Percentiles rank a stretch among this genome's conserved stretches.
Conservation (phyloP, 2,113 vertebrate species). For the Pseudolaguvia tuberculata region DNA sequence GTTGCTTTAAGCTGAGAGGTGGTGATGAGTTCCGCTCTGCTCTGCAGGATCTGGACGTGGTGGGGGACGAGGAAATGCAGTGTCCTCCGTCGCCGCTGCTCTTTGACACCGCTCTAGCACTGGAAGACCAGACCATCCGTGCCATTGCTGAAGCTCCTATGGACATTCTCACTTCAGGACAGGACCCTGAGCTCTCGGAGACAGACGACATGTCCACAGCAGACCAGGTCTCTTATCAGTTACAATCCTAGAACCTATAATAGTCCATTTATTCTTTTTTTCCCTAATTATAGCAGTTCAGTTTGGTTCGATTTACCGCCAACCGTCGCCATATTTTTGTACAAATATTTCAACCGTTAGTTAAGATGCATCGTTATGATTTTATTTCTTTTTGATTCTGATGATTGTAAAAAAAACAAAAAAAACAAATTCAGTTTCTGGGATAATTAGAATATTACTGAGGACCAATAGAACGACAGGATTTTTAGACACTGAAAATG, state of each 20-base stretch:
- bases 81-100: conserved; percentile 90
- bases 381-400: too few species aligned
- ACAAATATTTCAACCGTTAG: too few species aligned
- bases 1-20: background rate
- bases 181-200: conserved; percentile 63
- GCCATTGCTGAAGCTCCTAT: conserved; percentile 79
- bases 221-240: conserved; percentile 59
- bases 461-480: too few species aligned
- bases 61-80: conserved; percentile 84
- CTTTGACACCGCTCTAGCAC: conserved; percentile 82
- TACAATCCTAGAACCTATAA: background rate
- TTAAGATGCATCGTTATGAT: too few species aligned
- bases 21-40: background rate
- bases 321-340: too few species aligned
- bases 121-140: conserved; percentile 78
- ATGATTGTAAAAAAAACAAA: too few species aligned
- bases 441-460: too few species aligned
- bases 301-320: too few species aligned
- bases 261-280: background rate
- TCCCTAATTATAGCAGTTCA: too few species aligned
- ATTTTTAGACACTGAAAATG: too few species aligned
- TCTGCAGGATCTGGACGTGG: conserved; percentile 88
- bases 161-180: conserved; percentile 72
- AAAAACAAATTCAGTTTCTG: too few species aligned
- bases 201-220: conserved; percentile 59